Evolutionary conservation across 2,888 invertebrate genomes (phyloP).

Genomic region (Bibio marci): DNA sequence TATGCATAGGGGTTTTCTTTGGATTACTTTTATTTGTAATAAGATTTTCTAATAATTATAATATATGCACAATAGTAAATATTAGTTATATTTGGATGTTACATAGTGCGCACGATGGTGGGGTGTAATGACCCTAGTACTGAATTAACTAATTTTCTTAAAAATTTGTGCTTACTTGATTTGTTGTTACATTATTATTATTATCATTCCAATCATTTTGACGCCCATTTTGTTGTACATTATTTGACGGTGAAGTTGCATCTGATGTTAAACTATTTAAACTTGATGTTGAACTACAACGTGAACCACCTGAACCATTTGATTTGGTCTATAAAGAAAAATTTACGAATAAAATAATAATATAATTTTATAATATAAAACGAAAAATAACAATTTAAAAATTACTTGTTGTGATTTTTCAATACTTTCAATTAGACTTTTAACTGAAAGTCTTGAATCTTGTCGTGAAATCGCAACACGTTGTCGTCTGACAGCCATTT

Average conservation of each 20-base stretch:
- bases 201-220: slow-evolving; percentile 5
- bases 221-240: slow-evolving; percentile 8
- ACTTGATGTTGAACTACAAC: slow-evolving; percentile 47
- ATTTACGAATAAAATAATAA: neutral
- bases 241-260: slow-evolving; percentile 7
- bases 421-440: slow-evolving; percentile 79
- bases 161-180: too few relatives aligned
- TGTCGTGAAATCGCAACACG: slow-evolving; percentile 32
- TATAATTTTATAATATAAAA: too few relatives aligned
- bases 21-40: too few relatives aligned
- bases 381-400: too few relatives aligned
- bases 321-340: slow-evolving; percentile 4
- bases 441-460: slow-evolving; percentile 73
- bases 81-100: too few relatives aligned
- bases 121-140: too few relatives aligned
- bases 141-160: too few relatives aligned
- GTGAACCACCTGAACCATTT: slow-evolving; percentile 25
- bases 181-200: too few relatives aligned
- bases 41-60: too few relatives aligned
- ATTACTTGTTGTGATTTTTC: slow-evolving; percentile 42
- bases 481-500: slow-evolving; percentile 36
- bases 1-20: too few relatives aligned
- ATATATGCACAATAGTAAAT: too few relatives aligned
- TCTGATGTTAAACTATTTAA: slow-evolving; percentile 38
- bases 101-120: too few relatives aligned